Evolutionary conservation across 2,888 invertebrate species (phyloP).

Genomic region (Mechanitis mazaeus): DNA sequence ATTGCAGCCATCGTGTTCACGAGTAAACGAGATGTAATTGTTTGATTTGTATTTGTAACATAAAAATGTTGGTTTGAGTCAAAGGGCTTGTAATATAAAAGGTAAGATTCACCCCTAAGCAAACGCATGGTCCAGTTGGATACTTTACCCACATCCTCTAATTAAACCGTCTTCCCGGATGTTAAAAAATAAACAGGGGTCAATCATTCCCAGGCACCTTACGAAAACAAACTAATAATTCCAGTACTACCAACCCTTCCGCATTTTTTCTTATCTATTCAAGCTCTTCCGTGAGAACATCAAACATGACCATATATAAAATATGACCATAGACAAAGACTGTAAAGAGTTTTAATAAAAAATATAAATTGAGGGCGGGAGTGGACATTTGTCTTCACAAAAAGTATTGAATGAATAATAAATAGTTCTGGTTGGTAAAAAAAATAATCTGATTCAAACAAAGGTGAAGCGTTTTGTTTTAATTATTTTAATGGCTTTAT

Average conservation of each 20-base stretch:
- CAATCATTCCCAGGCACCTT: conserved; percentile 73
- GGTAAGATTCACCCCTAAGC: conserved; percentile 28
- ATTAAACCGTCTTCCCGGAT: conserved; percentile 72
- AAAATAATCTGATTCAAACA: conserved; percentile 50
- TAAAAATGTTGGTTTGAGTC: too few relatives aligned
- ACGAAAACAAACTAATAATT: conserved; percentile 70
- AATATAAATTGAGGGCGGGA: conserved; percentile 57
- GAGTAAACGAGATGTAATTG: too few relatives aligned
- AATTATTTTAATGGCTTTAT: conserved; percentile 21
- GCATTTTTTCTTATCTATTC: conserved; percentile 60
- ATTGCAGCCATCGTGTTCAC: too few relatives aligned
- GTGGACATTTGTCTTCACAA: conserved; percentile 65
- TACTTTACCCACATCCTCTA: conserved; percentile 59
- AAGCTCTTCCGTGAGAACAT: conserved; percentile 72
- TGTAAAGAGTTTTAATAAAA: conserved; percentile 51
- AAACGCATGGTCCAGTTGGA: conserved; percentile 50
- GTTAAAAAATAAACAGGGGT: conserved; percentile 64
- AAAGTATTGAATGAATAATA: conserved; percentile 61
- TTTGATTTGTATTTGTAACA: too few relatives aligned
- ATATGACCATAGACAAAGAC: conserved; percentile 37
- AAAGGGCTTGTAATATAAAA: conserved; percentile 6
- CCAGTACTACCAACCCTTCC: conserved; percentile 71
- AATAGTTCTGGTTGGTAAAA: conserved; percentile 42
- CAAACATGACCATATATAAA: conserved; percentile 66
- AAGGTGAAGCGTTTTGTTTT: conserved; percentile 29